Evolutionary conservation across 2,797 vertebrate genomes (phyloP).

Genomic region (Graptemys geographica): DNA sequence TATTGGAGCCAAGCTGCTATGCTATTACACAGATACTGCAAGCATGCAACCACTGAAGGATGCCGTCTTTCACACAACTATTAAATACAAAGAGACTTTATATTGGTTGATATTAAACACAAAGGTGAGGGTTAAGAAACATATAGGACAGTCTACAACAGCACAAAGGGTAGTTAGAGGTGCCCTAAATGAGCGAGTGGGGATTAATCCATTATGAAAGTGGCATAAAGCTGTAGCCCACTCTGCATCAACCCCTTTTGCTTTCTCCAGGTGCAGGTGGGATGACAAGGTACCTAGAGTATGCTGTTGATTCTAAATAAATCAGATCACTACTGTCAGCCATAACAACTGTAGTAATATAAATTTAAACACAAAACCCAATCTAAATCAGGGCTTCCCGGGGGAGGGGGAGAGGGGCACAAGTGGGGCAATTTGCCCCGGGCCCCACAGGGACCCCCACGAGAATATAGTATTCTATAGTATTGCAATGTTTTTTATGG

Average conservation of each 20-base stretch:
- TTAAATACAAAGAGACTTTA: background rate
- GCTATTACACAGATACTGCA: background rate
- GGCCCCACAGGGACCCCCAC: too few relatives aligned
- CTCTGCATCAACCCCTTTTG: background rate
- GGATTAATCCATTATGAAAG: background rate
- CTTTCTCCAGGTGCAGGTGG: background rate
- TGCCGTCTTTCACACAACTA: background rate
- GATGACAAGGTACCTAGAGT: background rate
- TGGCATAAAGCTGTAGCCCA: background rate
- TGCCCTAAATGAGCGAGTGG: background rate
- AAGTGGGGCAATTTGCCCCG: too few relatives aligned
- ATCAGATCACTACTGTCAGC: background rate
- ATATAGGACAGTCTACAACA: background rate
- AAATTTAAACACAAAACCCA: background rate
- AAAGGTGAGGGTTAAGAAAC: background rate
- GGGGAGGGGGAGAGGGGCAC: too few relatives aligned
- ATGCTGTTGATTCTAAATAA: background rate
- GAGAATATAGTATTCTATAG: too few relatives aligned
- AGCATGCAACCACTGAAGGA: background rate
- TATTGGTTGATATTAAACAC: background rate
- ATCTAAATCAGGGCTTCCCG: too few relatives aligned
- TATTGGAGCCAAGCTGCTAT: background rate
- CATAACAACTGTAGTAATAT: rapidly evolving
- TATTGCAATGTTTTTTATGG: too few relatives aligned
- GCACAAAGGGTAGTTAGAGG: background rate